Conservation (phyloP, 1,140 invertebrate species). For the Diorhabda elongata region DNA sequence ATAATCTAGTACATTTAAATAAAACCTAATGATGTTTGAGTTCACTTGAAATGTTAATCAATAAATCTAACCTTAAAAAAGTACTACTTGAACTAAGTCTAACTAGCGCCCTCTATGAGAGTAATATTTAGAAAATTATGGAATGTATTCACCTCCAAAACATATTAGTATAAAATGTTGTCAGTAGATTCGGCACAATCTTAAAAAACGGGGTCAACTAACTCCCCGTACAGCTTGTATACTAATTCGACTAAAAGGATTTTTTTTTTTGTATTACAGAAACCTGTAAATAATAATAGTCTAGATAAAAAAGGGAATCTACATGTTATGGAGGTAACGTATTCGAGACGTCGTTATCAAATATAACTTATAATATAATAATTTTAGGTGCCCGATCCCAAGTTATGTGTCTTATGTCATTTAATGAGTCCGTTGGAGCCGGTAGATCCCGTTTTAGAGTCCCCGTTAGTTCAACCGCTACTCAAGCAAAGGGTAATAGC, state of each 20-base stretch:
- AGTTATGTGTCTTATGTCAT: constrained; percentile 79
- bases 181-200: too few species aligned
- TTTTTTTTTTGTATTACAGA: constrained; percentile 17
- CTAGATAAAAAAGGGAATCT: constrained; percentile 30
- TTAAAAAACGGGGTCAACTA: too few species aligned
- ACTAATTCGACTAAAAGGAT: neutral
- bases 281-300: constrained; percentile 24
- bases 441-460: constrained; percentile 77
- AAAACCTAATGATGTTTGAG: too few species aligned
- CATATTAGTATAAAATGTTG: too few species aligned
- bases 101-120: too few species aligned
- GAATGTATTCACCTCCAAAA: too few species aligned
- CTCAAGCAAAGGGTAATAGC: constrained; percentile 73
- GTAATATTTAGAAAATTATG: too few species aligned
- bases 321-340: constrained; percentile 34
- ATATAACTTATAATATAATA: neutral
- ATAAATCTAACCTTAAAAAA: too few species aligned
- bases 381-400: constrained; percentile 75
- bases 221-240: neutral
- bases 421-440: constrained; percentile 82
- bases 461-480: constrained; percentile 70
- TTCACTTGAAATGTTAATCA: too few species aligned
- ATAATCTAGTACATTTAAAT: too few species aligned
- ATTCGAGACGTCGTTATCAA: neutral
- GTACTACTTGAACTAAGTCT: too few species aligned